phyloP scores from a whole-genome alignment of 2,113 vertebrate species.

The Ailurus styani region DNA sequence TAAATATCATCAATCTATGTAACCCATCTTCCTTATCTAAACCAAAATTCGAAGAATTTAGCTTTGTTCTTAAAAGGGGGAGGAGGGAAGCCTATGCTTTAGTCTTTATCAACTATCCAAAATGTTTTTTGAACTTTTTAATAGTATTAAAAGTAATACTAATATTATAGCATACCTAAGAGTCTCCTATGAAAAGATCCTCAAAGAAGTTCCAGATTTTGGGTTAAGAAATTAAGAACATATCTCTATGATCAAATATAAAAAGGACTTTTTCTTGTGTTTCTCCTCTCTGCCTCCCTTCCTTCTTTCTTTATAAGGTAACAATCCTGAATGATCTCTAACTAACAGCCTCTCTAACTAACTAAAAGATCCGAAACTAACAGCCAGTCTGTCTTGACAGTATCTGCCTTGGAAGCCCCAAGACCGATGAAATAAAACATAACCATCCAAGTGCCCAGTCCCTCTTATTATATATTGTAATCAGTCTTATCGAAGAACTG shows the following conservation, averaged over 20 bases:
- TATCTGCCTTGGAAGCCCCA: not conserved
- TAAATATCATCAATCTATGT: conserved; percentile 67
- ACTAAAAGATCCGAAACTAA: conserved; percentile 10
- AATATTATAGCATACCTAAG: not conserved
- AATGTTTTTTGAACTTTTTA: not conserved
- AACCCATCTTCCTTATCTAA: conserved; percentile 6
- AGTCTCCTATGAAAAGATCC: not conserved
- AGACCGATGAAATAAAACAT: not conserved
- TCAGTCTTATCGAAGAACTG: not conserved
- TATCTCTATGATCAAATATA: not conserved
- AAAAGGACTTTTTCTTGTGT: not conserved
- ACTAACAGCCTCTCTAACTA: too few species aligned
- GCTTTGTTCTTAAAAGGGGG: not conserved
- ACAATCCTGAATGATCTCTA: not conserved
- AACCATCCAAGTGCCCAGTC: not conserved
- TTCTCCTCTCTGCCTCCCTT: not conserved
- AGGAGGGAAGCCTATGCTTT: not conserved
- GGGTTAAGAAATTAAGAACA: conserved; percentile 21
- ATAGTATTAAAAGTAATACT: not conserved
- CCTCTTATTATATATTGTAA: not conserved
- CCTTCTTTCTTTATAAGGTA: not conserved
- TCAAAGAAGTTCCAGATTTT: conserved; percentile 21
- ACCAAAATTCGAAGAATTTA: conserved; percentile 55
- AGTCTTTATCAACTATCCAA: conserved; percentile 46
- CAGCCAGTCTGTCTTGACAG: not conserved